phyloP scores from a whole-genome alignment of 2,797 vertebrate genomes.

The Pseudopleuronectes americanus region DNA sequence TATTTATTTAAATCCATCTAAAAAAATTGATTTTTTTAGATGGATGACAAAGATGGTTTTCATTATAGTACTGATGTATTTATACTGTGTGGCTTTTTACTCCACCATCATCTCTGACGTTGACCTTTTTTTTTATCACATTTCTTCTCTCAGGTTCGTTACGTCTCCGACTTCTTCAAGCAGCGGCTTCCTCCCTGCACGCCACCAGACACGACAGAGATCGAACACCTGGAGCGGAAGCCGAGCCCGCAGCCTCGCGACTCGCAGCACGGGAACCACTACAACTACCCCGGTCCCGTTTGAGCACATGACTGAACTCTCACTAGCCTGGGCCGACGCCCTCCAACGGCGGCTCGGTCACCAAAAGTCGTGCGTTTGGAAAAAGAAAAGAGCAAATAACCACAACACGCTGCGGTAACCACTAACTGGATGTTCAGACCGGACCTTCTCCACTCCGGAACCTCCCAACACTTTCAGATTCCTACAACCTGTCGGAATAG shows the following conservation, averaged over 20 bases:
- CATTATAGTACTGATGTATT: too few relatives aligned
- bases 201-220: constrained; percentile 35
- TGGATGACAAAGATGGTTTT: too few relatives aligned
- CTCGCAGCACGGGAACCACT: constrained; percentile 85
- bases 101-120: too few relatives aligned
- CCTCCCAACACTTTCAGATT: constrained; percentile 31
- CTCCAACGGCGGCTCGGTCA: constrained; percentile 33
- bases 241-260: constrained; percentile 84
- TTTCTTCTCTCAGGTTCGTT: constrained; percentile 83
- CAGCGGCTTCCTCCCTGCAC: constrained; percentile 72
- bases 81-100: too few relatives aligned
- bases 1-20: too few relatives aligned
- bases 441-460: constrained; percentile 3
- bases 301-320: constrained; percentile 68
- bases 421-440: constrained; percentile 28
- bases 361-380: background rate
- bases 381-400: too few relatives aligned
- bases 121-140: too few relatives aligned
- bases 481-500: constrained; percentile 45
- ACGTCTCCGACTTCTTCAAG: constrained; percentile 95
- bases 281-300: constrained; percentile 77
- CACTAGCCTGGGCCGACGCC: background rate
- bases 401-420: constrained; percentile 24
- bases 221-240: constrained; percentile 83
- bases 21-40: too few relatives aligned